Conservation (phyloP, 2,797 vertebrate species). For the Naso thynnoides region DNA sequence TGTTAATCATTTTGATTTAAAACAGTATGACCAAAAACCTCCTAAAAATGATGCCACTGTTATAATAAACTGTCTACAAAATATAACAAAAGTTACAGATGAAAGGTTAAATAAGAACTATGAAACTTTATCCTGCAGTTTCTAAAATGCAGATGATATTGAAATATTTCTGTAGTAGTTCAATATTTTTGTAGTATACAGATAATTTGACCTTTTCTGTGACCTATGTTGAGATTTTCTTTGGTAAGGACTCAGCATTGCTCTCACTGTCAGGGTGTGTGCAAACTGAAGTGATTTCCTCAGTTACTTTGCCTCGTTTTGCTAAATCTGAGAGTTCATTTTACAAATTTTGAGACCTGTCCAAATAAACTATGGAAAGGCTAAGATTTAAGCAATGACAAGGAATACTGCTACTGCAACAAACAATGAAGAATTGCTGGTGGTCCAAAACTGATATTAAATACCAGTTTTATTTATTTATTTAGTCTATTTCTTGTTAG, state of each 20-base stretch:
- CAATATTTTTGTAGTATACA: slow-evolving; percentile 6
- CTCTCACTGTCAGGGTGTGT: background rate
- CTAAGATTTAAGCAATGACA: background rate
- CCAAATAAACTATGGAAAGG: background rate
- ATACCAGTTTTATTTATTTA: background rate
- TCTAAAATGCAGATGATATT: background rate
- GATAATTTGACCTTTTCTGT: background rate
- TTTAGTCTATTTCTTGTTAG: background rate
- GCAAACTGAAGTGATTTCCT: background rate
- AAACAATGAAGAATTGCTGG: background rate
- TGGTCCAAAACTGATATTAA: background rate
- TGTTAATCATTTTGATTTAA: no score
- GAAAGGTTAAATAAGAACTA: no score
- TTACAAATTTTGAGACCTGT: background rate
- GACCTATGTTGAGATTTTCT: no score
- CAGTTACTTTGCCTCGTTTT: background rate
- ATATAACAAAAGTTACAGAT: no score
- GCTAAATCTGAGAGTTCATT: background rate
- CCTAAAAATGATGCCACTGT: no score
- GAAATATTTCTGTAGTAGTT: background rate
- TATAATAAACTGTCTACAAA: no score
- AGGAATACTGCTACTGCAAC: background rate
- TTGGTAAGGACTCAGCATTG: background rate
- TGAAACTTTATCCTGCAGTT: no score
- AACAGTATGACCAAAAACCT: no score